Conservation (phyloP, 2,113 vertebrate species). For the Zosterops lateralis region DNA sequence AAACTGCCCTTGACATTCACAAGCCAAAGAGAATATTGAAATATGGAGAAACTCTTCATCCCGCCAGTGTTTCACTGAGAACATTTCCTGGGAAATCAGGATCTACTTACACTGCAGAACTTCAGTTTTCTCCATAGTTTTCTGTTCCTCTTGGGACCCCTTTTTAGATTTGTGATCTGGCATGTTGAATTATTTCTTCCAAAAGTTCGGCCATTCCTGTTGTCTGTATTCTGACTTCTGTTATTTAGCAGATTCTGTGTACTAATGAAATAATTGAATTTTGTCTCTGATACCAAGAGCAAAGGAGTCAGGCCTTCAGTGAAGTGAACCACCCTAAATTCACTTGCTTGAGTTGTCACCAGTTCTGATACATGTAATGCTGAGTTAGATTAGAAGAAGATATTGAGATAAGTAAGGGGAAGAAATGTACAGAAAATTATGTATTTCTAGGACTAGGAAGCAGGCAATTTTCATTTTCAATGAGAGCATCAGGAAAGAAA, state of each 20-base stretch:
- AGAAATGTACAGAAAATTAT: slow-evolving; percentile 7
- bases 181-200: background rate
- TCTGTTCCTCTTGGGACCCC: background rate
- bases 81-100: background rate
- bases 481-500: background rate
- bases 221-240: background rate
- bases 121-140: background rate
- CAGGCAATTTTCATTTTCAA: slow-evolving; percentile 32
- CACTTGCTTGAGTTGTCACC: background rate
- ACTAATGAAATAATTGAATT: background rate
- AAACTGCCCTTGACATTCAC: slow-evolving; percentile 1
- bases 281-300: background rate
- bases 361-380: background rate
- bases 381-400: background rate
- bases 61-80: background rate
- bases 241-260: background rate
- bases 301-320: background rate
- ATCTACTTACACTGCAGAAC: background rate
- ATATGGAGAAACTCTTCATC: background rate
- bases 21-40: background rate
- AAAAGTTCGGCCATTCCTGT: background rate
- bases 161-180: background rate
- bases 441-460: slow-evolving; percentile 12
- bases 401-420: background rate
- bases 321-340: background rate